phyloP scores from a whole-genome alignment of 2,888 invertebrate genomes.

The Ariolimax columbianus region DNA sequence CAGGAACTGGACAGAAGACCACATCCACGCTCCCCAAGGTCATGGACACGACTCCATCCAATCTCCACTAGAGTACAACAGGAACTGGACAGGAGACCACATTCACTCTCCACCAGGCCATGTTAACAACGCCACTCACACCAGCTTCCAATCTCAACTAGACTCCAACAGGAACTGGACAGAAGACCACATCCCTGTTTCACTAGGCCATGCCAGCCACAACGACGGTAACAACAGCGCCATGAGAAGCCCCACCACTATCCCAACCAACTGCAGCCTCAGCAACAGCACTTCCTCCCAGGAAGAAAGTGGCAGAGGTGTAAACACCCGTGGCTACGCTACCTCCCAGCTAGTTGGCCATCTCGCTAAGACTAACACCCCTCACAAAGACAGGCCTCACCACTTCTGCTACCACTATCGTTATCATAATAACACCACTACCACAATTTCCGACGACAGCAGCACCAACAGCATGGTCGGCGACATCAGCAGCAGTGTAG shows the following conservation, averaged over 20 bases:
- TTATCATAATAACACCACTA: neutral
- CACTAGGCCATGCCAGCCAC: neutral
- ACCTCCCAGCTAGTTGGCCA: neutral
- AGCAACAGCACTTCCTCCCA: neutral
- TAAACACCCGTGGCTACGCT: neutral
- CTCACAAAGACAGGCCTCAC: too few relatives aligned
- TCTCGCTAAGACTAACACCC: neutral
- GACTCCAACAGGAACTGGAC: neutral
- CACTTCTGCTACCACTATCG: neutral
- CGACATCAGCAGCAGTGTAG: neutral
- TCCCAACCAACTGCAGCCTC: neutral
- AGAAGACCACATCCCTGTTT: neutral
- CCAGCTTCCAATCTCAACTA: neutral
- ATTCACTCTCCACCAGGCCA: too few relatives aligned
- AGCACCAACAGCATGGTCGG: neutral
- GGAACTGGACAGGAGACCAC: neutral
- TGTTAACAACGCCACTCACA: constrained; percentile 39
- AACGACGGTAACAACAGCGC: constrained; percentile 36
- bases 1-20: neutral
- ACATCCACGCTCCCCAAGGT: too few relatives aligned
- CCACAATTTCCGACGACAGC: neutral
- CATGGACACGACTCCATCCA: too few relatives aligned
- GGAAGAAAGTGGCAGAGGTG: neutral
- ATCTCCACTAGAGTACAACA: too few relatives aligned
- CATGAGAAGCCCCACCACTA: neutral